Evolutionary conservation across 2,113 vertebrate species (phyloP), one percentile per base, ranked within the genome.

Genomic region (Columbina picui): DNA sequence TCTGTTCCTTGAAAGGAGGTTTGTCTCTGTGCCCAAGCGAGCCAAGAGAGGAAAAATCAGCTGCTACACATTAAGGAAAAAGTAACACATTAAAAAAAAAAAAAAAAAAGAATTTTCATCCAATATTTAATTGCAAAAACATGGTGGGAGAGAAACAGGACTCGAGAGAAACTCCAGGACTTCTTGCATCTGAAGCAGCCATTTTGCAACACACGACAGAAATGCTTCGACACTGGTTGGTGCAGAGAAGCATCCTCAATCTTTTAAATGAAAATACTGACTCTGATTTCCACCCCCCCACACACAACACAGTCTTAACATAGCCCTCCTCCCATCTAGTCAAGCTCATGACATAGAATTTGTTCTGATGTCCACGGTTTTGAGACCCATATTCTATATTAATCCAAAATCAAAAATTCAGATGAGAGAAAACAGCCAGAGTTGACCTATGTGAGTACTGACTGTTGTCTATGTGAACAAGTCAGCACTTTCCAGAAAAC

Each of bases 81-180:
- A 88, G 75, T 93, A 95, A 92, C 64, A 68, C 64, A 93, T 86
- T 84, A 76, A 93, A 92, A 74, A 79, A 60, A 30, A 34, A 86
- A 87, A 93, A 83, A 26, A 79, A 85, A 82, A 89, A 39, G 45
- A 82, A 84, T 81, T 76, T 93, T 84, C 45, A 80, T 88, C 82
- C 85, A 96, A 52, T 71, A 56, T 90, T 96, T 96, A 96, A 96
- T 96, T 95, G 76, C 68, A 93, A 96, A 97, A 95, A 84, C 15
- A 57, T 95, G 94, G 79, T 67, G 60, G 39, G 67, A 93, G 43
- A 64, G 90, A 84, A 93, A 95, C 67, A 86, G 20, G 25, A 70
- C 34, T 86, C 9, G 50, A 88, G 78, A 93, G 52, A 90, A 96
- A 61, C 60, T 70, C 56, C 75, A 90, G 59, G 67, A 47, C 25